Base-by-base conservation (phyloP, 92 coral and sea anemone species). In the Plumapathes pennacea region DNA sequence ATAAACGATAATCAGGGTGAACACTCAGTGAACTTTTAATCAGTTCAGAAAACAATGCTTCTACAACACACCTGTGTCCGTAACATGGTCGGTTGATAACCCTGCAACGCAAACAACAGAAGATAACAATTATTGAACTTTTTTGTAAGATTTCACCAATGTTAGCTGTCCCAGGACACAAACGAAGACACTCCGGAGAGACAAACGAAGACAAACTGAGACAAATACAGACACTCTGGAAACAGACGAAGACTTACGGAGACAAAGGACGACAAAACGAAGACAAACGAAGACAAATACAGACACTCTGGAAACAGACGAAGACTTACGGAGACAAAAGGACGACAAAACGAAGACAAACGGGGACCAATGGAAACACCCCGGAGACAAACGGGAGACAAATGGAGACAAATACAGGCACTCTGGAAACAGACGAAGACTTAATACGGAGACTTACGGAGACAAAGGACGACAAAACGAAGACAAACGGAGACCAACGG, bases 21-120 rank as follows among this genome's bases (percentile, higher is more conserved):
- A 32, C 4, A 28, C 2, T 18, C 19, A 43, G 2, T 33, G 8
- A 5, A 22, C n/a, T n/a, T n/a, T n/a, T n/a, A n/a, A n/a, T n/a
- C n/a, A n/a, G n/a, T n/a, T n/a, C n/a, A n/a, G n/a, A 22, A 2
- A n/a, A 6, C 27, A 57, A n/a, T 9, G 23, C 0, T 5, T 33
- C 17, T 23, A 1, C 25, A 20, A 27, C 50, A 4, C 39, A 85
- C 97, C 85, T 90, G 97, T 31, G 81, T 85, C 30, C 90, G 83
- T 25, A 90, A 57, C 24, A 90, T 77, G n/a, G 83, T 79, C 32
- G 95, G 85, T 44, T 78, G 72, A 66, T 69, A 57, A 3, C 91
- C 87, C 97, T 84, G 67, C 8, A 21, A 60, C 69, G 22, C 25
- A n/a, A n/a, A n/a, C n/a, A n/a, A n/a, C n/a, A n/a, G n/a, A n/a